Evolutionary conservation across 2,797 vertebrate species (phyloP), one percentile per base, ranked within the genome.

Genomic region (Aulostomus chinensis): DNA sequence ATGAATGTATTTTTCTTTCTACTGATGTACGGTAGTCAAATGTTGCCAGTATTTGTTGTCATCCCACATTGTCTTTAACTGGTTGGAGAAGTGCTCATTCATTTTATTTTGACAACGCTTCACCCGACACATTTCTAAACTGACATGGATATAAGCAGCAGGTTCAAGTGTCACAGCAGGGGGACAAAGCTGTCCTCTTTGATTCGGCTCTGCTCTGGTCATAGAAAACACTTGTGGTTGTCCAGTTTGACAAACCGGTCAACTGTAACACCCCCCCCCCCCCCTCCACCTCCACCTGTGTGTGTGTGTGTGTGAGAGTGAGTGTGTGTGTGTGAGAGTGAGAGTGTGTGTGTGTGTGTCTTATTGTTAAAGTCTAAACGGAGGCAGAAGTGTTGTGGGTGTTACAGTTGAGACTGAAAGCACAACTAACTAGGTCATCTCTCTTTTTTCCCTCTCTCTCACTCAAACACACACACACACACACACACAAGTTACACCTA

Each of bases 351-450:
- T 28, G 32, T 5, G 46, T 34, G 37, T 55, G 45, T 40, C 34
- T 59, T 55, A 48, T 40, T 42, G 39, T 59, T 56, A 46, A 68
- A 45, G 48, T 78, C 64, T 74, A 76, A 81, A 84, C 70, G 69
- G 55, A 69, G 55, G 80, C 51, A 60, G 52, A 60, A 71, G 41
- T 66, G 55, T 76, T 70, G 56, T 68, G 68, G 69, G 72, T 76
- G 71, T 68, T 76, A 58, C 38, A 68, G 53, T 73, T 81, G 55
- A 72, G 57, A 65, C 53, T 54, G 37, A 60, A 39, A 80, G 69
- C 59, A 75, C 58, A 54, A 78, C 43, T 78, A 84, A 82, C 47
- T 79, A 83, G 74, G 80, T 79, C 78, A 83, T 51, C 26, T 22
- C 18, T 45, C 43, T 42, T 32, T 10, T 28, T 10, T 28, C 40